phyloP scores from a whole-genome alignment of 1,140 invertebrate species.

The Drosophila yakuba region DNA sequence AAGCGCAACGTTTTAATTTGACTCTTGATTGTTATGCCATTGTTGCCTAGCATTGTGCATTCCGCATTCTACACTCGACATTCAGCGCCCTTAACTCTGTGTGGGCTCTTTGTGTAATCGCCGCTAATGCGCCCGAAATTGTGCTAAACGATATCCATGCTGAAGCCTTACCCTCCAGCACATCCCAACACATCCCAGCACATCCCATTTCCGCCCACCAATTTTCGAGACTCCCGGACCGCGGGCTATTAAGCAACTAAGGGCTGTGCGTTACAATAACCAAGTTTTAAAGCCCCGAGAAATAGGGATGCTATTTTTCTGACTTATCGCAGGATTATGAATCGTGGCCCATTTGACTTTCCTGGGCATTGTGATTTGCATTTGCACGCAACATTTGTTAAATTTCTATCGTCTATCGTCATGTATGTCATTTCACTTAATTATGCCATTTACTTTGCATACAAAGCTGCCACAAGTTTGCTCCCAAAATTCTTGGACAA shows the following conservation, averaged over 20 bases:
- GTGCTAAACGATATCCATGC: slow-evolving; percentile 57
- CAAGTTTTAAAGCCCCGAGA: slow-evolving; percentile 17
- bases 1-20: slow-evolving; percentile 69
- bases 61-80: slow-evolving; percentile 19
- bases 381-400: slow-evolving; percentile 47
- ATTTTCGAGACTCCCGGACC: not conserved
- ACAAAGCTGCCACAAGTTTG: slow-evolving; percentile 60
- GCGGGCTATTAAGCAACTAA: not conserved
- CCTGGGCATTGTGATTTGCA: slow-evolving; percentile 22
- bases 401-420: slow-evolving; percentile 36
- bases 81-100: slow-evolving; percentile 18
- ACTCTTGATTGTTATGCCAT: slow-evolving; percentile 57
- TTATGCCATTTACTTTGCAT: slow-evolving; percentile 54
- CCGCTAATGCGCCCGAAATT: slow-evolving; percentile 65
- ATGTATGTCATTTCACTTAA: slow-evolving; percentile 44
- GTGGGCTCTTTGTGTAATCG: slow-evolving; percentile 55
- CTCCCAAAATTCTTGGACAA: slow-evolving; percentile 45
- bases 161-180: not conserved
- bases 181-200: no score
- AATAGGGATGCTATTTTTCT: slow-evolving; percentile 16
- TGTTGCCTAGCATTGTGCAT: slow-evolving; percentile 47
- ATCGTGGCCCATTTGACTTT: slow-evolving; percentile 18
- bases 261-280: slow-evolving; percentile 8
- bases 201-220: slow-evolving; percentile 4
- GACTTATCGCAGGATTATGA: slow-evolving; percentile 45